Conservation (phyloP, 2,113 vertebrate genomes). For the Oreotrochilus melanogaster region DNA sequence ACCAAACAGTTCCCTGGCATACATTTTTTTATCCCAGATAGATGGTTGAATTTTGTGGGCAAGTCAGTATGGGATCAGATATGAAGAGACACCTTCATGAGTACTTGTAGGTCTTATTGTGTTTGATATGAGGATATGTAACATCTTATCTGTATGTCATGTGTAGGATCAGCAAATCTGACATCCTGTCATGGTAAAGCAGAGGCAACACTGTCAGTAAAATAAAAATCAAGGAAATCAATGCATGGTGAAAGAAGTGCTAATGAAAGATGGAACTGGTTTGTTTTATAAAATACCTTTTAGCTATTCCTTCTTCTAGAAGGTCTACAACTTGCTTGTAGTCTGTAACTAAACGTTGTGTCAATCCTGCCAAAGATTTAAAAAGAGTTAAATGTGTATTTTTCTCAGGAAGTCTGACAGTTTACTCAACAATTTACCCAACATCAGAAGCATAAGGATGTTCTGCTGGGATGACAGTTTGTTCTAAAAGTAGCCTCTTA, state of each 20-base stretch:
- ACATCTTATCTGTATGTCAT: fast-evolving
- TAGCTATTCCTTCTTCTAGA: slow-evolving; percentile 93
- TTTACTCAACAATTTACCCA: neutral
- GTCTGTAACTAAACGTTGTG: slow-evolving; percentile 92
- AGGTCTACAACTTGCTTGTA: slow-evolving; percentile 92
- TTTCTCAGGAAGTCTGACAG: neutral
- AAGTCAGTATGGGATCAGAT: neutral
- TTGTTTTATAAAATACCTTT: slow-evolving; percentile 80
- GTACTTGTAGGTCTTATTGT: neutral
- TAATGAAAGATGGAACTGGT: neutral
- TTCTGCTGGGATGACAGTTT: neutral
- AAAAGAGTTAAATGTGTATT: neutral
- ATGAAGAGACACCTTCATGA: neutral
- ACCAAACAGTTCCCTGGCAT: neutral
- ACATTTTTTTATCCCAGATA: neutral
- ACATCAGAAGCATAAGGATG: neutral
- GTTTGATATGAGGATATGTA: neutral
- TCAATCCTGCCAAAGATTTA: slow-evolving; percentile 85
- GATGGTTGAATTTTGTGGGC: neutral
- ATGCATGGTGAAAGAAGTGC: neutral
- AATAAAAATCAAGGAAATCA: neutral
- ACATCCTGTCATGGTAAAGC: neutral
- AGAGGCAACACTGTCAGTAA: neutral
- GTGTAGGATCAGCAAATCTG: neutral
- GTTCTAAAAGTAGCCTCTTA: neutral